Base-by-base conservation (phyloP, 2,797 vertebrate genomes). In the Poecilia velifera region DNA sequence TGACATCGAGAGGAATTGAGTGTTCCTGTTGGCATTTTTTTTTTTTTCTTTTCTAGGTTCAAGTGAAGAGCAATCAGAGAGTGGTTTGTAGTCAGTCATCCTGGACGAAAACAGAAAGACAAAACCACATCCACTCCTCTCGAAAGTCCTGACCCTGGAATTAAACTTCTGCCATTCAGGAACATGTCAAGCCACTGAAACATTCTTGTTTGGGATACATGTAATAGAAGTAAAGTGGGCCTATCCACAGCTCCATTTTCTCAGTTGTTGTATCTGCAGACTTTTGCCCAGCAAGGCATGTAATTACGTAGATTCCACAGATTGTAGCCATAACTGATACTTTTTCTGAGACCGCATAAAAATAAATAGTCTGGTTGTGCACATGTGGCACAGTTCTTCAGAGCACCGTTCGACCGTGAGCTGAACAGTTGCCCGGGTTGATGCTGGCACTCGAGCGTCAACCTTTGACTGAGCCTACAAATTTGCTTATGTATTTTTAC, bases 281-380 rank as follows among this genome's bases (percentile, higher is more conserved):
- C 87, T 87, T 72, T 71, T 87, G 78, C 75, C 84, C 68, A 43
- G 59, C 78, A 73, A 92, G 84, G 73, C 74, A 51, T 92, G 84
- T 86, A 93, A 93, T 95, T 94, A 93, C 87, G 76, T 79, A 84
- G 83, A 95, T 95, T 94, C 94, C 91, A 86, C 83, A 90, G 87
- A 95, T 94, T 93, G 84, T 84, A 86, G 82, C 90, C 41, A 90
- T 92, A 94, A 93, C 88, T 89, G 82, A 51, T 89, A 64, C 85
- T 85, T 91, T 86, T 81, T 80, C 78, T 73, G 36, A 79, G 76
- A 93, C 94, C 91, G 70, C 91, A 91, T 73, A 82, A 94, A 94
- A 89, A 91, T 90, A 94, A 94, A 94, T 91, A 92, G 82, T 87
- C 83, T 73, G 71, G 82, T 87, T 72, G 79, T 90, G 87, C 82